Evolutionary conservation across 2,797 vertebrate genomes (phyloP).

Genomic region (Urophycis tenuis): DNA sequence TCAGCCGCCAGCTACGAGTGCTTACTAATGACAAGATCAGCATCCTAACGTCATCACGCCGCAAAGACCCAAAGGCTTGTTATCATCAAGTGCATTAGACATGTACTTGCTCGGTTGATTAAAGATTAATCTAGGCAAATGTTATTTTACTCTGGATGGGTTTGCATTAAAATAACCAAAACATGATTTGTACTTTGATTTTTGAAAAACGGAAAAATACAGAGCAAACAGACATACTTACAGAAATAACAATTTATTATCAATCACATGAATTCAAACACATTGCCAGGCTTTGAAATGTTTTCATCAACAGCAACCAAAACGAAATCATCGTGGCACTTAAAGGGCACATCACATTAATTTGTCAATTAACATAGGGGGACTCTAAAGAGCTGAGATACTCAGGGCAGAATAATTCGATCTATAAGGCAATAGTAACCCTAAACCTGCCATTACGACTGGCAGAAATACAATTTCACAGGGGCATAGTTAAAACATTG

Average conservation of each 20-base stretch:
- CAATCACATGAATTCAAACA: not conserved
- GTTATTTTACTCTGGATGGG: too few relatives aligned
- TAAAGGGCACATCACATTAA: not conserved
- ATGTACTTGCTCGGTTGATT: constrained; percentile 16
- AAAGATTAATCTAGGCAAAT: not conserved
- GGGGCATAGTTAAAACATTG: not conserved
- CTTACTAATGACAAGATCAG: constrained; percentile 38
- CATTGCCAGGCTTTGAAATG: not conserved
- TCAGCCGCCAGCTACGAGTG: constrained; percentile 28
- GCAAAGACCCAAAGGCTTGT: constrained; percentile 40
- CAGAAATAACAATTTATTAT: constrained; percentile 3
- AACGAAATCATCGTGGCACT: not conserved
- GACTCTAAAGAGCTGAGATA: constrained; percentile 32
- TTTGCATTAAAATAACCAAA: too few relatives aligned
- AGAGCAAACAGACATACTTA: not conserved
- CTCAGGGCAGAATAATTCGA: constrained; percentile 33
- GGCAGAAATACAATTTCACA: not conserved
- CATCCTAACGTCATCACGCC: constrained; percentile 16
- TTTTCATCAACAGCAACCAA: not conserved
- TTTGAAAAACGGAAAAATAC: not conserved
- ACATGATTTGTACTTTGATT: too few relatives aligned
- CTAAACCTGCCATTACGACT: not conserved
- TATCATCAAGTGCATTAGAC: not conserved
- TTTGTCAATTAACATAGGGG: not conserved
- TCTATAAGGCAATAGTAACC: constrained; percentile 34